Evolutionary conservation across 37 sponge, comb jelly and placozoan species (phyloP).

Genomic region (Ephydatia muelleri): DNA sequence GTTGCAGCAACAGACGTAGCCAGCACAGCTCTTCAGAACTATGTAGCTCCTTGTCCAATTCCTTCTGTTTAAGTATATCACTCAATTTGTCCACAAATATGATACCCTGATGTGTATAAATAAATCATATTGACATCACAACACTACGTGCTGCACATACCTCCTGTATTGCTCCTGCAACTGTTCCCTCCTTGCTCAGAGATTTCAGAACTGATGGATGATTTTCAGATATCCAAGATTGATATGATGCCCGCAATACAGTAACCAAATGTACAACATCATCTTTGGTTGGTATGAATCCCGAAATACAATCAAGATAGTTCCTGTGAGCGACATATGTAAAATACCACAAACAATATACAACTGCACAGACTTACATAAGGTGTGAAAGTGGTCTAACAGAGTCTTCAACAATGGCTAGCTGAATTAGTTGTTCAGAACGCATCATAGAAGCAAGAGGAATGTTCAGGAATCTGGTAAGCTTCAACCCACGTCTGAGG

Average conservation of each 20-base stretch:
- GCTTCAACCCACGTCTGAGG: not conserved
- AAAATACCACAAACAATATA: not conserved
- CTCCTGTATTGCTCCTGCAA: not conserved
- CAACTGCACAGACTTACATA: not conserved
- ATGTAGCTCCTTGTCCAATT: not conserved
- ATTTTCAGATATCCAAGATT: not conserved
- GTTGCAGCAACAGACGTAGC: conserved; percentile 30
- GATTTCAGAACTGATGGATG: not conserved
- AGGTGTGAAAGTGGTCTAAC: not conserved
- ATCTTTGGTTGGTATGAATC: not conserved
- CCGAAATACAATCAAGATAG: not conserved
- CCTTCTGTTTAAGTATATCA: not conserved
- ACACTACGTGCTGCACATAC: not conserved
- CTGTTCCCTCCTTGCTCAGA: not conserved
- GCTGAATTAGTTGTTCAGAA: not conserved
- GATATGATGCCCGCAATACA: not conserved
- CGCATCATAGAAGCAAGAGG: not conserved
- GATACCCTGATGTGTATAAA: conserved; percentile 3
- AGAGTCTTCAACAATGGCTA: not conserved
- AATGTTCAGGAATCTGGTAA: not conserved
- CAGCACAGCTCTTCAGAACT: conserved; percentile 24
- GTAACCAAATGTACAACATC: not conserved
- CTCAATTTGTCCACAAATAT: conserved; percentile 13
- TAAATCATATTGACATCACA: not conserved
- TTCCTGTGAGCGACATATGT: not conserved